phyloP scores from a whole-genome alignment of 2,113 vertebrate genomes.

The Thinocorus orbignyianus region DNA sequence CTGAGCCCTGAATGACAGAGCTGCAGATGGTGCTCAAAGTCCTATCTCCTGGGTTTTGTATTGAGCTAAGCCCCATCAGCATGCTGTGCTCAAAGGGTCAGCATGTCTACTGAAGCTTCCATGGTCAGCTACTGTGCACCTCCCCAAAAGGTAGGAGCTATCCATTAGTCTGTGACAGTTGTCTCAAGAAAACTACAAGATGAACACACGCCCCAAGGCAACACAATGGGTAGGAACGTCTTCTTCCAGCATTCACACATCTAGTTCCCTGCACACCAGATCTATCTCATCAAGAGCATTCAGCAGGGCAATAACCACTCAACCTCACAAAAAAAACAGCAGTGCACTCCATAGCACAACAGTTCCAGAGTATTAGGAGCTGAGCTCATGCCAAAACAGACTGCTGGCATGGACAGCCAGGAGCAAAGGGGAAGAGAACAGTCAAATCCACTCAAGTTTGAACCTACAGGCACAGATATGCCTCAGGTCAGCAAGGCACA shows the following conservation, averaged over 20 bases:
- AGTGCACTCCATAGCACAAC: neutral
- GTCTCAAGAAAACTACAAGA: neutral
- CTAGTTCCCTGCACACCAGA: neutral
- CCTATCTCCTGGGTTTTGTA: fast-evolving
- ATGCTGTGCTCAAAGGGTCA: neutral
- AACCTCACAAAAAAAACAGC: neutral
- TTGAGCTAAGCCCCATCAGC: neutral
- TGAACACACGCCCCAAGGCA: neutral
- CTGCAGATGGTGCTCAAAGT: neutral
- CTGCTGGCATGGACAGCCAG: neutral
- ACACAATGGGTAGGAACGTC: neutral
- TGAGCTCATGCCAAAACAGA: neutral
- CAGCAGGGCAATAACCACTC: neutral
- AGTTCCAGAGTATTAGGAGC: neutral
- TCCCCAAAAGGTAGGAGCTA: neutral
- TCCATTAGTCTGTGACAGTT: neutral
- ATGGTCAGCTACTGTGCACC: neutral
- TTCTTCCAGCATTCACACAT: neutral
- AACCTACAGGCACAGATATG: neutral
- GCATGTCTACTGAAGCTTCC: neutral
- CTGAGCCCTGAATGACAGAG: neutral
- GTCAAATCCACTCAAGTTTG: neutral
- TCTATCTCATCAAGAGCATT: neutral
- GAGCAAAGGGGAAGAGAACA: neutral
- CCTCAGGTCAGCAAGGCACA: neutral